Evolutionary conservation across 2,888 invertebrate species (phyloP).

Genomic region (Aphidius colemani): DNA sequence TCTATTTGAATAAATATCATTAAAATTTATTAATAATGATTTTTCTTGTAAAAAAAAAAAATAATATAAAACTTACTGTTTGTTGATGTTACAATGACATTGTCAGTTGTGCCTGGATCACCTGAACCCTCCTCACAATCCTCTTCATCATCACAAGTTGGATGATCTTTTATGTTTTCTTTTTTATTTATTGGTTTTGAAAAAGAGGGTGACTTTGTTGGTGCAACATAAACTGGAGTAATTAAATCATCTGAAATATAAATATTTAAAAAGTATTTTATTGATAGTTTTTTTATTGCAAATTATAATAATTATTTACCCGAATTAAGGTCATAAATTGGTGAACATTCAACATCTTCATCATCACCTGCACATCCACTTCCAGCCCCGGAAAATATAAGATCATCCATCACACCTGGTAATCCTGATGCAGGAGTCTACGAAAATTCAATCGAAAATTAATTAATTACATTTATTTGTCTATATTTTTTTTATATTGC

Average conservation of each 20-base stretch:
- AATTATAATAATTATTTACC: slow-evolving; percentile 59
- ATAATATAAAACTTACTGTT: slow-evolving; percentile 42
- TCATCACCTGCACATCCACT: slow-evolving; percentile 90
- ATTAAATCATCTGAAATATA: slow-evolving; percentile 77
- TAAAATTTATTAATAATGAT: neutral
- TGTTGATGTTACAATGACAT: slow-evolving; percentile 58
- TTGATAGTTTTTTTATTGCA: too few relatives aligned
- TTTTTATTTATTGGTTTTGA: slow-evolving; percentile 45
- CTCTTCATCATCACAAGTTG: slow-evolving; percentile 81
- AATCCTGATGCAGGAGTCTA: slow-evolving; percentile 86
- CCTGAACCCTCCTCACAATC: slow-evolving; percentile 86
- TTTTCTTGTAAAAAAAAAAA: slow-evolving; percentile 2
- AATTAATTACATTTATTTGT: neutral
- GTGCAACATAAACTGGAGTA: slow-evolving; percentile 88
- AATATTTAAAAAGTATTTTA: neutral
- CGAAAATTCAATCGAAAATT: neutral
- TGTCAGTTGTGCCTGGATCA: slow-evolving; percentile 71
- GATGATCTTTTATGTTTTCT: slow-evolving; percentile 49
- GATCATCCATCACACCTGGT: slow-evolving; percentile 79
- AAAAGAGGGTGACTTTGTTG: slow-evolving; percentile 69
- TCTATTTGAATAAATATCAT: slow-evolving; percentile 37
- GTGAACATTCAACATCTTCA: slow-evolving; percentile 87
- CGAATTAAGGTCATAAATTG: slow-evolving; percentile 80
- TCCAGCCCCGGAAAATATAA: slow-evolving; percentile 90
- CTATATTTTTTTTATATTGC: neutral